Evolutionary conservation across 2,113 vertebrate species (phyloP), one percentile per base, ranked within the genome.

Genomic region (Boulengeromyrus knoepffleri): DNA sequence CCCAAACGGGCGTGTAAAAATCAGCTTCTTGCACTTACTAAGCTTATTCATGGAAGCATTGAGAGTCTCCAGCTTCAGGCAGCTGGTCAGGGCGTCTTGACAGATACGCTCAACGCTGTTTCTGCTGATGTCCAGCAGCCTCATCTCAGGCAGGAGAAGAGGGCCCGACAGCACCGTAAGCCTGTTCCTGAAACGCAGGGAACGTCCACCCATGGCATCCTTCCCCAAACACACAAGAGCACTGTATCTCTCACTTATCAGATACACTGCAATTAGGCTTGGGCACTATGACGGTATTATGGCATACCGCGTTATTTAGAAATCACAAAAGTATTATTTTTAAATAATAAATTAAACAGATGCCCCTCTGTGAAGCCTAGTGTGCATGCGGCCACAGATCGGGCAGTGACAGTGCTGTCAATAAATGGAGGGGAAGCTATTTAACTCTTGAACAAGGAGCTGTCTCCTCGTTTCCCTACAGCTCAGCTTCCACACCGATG

Each of bases 71-170:
- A 99, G 92, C 93, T 97, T 98, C 52, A 93, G 92, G 92, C 97
- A 99, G 88, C 95, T 93, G 21, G 93, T 92, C 74, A 99, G 94
- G 83, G 97, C 95, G 89, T 97, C 93, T 0, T 95, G 92, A 88
- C 94, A 94, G 50, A 99, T 92, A 0, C 88, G 93, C 45, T 95
- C 94, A 93, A 99, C 94, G 52, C 24, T 89, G 93, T 99, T 99
- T 93, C 97, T 99, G 93, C 96, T 97, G 90, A 99, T 94, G 15
- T 99, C 98, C 74, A 99, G 95, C 92, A 96, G 93, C 93, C 96
- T 98, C 91, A 99, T 88, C 91, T 99, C 97, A 85, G 96, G 95
- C 89, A 99, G 96, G 91, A 86, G 91, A 13, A 97, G 92, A 0
- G 96, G 94, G 1, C 89, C 91, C 83, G 90, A 91, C n/a, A 98